Percentiles rank a stretch among this genome's conserved stretches.
Conservation (phyloP, 2,797 vertebrate genomes). For the Garrulus glandarius region DNA sequence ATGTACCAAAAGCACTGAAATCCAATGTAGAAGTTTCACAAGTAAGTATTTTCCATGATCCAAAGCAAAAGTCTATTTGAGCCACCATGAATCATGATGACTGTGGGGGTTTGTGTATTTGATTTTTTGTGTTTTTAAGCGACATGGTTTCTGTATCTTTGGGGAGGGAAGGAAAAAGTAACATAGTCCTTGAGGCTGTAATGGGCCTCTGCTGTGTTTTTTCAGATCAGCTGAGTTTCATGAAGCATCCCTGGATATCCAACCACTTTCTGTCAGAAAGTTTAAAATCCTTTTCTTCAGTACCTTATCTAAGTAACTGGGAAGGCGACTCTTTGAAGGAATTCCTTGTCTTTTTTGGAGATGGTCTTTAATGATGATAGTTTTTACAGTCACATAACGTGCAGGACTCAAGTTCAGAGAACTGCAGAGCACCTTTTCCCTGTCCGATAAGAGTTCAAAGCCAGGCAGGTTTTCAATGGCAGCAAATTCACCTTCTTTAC, state of each 20-base stretch:
- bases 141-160: slow-evolving; percentile 10
- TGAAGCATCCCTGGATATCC: slow-evolving; percentile 92
- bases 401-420: slow-evolving; percentile 91
- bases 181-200: not conserved
- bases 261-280: slow-evolving; percentile 97
- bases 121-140: not conserved
- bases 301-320: slow-evolving; percentile 94
- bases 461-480: slow-evolving; percentile 92
- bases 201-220: not conserved
- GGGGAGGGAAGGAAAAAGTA: not conserved
- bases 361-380: slow-evolving; percentile 97
- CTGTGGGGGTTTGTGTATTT: not conserved
- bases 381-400: slow-evolving; percentile 95
- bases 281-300: slow-evolving; percentile 94
- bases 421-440: slow-evolving; percentile 94
- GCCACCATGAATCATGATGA: not conserved
- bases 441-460: slow-evolving; percentile 92
- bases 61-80: not conserved
- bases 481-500: slow-evolving; percentile 89
- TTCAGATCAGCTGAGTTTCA: slow-evolving; percentile 65
- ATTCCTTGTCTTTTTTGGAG: slow-evolving; percentile 95
- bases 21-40: not conserved
- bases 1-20: slow-evolving; percentile 25
- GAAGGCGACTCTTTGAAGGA: slow-evolving; percentile 93
- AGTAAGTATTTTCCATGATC: slow-evolving; percentile 21